Evolutionary conservation across 2,888 invertebrate species (phyloP).

Genomic region (Drosophila trichaetosa): DNA sequence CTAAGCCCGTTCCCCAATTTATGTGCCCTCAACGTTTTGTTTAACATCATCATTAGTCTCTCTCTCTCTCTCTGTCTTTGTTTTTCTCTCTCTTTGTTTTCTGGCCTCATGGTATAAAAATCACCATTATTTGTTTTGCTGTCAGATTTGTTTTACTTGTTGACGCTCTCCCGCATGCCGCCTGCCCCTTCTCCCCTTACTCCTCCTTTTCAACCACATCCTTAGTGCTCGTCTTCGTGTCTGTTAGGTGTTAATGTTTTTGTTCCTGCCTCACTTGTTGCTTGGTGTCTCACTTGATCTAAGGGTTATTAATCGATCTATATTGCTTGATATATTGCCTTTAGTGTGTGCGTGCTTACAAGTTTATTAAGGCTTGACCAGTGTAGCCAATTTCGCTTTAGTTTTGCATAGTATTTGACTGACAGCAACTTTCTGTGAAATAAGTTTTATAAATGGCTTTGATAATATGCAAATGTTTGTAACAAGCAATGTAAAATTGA

Average conservation of each 20-base stretch:
- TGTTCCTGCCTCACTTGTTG: constrained; percentile 21
- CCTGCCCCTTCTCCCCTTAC: background rate
- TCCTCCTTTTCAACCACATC: background rate
- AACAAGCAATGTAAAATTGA: background rate
- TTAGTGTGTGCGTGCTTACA: constrained; percentile 25
- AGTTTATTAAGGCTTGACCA: constrained; percentile 15
- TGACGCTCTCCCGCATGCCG: constrained; percentile 54
- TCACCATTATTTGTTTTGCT: constrained; percentile 76
- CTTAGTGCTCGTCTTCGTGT: constrained; percentile 26
- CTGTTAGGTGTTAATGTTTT: constrained; percentile 58
- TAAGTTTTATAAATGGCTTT: background rate
- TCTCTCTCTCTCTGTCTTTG: constrained; percentile 6
- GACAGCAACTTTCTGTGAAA: background rate
- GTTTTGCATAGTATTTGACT: background rate
- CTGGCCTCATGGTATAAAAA: constrained; percentile 61
- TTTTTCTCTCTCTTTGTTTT: background rate
- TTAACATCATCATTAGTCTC: constrained; percentile 74
- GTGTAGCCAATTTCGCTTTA: background rate
- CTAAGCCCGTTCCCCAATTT: constrained; percentile 45
- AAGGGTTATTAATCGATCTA: constrained; percentile 55
- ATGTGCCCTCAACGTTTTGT: constrained; percentile 53
- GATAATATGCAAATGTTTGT: background rate
- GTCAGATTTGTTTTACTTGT: constrained; percentile 78
- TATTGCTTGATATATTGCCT: constrained; percentile 47
- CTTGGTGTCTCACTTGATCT: constrained; percentile 26